Percentiles rank a stretch among this genome's conserved stretches.
These are phyloP conservation scores for Rhinoderma darwinii DNA, from an alignment of 2,113 vertebrate species.

Conservation along the genomic window DNA sequence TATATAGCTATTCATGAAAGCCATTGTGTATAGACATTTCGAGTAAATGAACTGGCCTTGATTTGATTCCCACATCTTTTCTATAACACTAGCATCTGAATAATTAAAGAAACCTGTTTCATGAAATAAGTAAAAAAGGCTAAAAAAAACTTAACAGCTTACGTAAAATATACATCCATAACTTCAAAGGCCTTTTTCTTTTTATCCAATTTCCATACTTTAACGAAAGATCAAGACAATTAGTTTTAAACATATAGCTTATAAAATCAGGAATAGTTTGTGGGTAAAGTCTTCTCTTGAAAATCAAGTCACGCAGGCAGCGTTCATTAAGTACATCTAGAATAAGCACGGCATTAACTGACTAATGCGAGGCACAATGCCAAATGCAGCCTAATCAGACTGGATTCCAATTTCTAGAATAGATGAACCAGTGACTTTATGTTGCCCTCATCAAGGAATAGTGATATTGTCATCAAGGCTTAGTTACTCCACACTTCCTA, in stretches of 20 bases:
- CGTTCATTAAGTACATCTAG: constrained; percentile 67
- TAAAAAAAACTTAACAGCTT: background rate
- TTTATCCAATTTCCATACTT: constrained; percentile 47
- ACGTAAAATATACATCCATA: constrained; percentile 25
- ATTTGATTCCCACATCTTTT: too few relatives aligned
- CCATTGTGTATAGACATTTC: constrained; percentile 22
- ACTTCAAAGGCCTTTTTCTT: constrained; percentile 33
- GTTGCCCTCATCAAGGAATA: constrained; percentile 68
- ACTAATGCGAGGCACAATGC: constrained; percentile 69
- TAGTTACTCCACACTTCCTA: constrained; percentile 67
- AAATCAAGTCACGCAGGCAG: constrained; percentile 61
- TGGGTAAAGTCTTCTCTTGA: constrained; percentile 63
- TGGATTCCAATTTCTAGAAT: constrained; percentile 68
- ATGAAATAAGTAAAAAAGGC: background rate
- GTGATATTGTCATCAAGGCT: constrained; percentile 69
- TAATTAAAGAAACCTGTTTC: constrained; percentile 43
- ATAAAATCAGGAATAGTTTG: constrained; percentile 42
- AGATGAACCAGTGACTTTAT: constrained; percentile 68
- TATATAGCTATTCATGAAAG: background rate
- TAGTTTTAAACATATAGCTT: constrained; percentile 59
- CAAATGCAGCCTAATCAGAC: constrained; percentile 67
- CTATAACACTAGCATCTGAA: constrained; percentile 23
- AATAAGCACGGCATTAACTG: constrained; percentile 66
- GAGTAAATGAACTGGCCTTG: background rate
- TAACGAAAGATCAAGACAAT: constrained; percentile 53